Conservation (phyloP, 2,888 invertebrate species). For the Caenorhabditis macrosperma region DNA sequence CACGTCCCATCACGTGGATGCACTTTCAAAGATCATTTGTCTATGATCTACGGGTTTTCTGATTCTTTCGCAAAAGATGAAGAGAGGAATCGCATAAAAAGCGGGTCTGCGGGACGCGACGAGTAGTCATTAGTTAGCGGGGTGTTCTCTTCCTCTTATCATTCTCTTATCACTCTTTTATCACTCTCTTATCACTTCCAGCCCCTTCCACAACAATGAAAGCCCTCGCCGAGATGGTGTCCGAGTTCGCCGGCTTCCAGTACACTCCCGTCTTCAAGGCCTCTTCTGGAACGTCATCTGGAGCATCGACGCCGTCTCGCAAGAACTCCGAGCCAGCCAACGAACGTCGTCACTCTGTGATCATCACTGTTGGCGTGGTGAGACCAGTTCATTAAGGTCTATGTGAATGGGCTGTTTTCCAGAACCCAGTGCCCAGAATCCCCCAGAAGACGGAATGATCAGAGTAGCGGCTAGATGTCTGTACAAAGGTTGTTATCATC, state of each 20-base stretch:
- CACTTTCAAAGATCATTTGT: slow-evolving; percentile 19
- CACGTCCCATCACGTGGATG: background rate
- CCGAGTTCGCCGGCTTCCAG: slow-evolving; percentile 49
- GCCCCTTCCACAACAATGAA: slow-evolving; percentile 15
- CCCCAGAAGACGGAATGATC: background rate
- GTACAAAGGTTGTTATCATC: background rate
- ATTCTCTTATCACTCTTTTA: no score
- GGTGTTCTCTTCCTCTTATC: background rate
- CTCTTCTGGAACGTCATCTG: slow-evolving; percentile 9
- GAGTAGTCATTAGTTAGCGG: background rate
- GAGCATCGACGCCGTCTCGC: slow-evolving; percentile 6
- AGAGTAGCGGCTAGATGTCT: background rate
- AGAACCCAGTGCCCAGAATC: slow-evolving; percentile 12
- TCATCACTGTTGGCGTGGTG: slow-evolving; percentile 41
- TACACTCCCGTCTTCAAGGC: slow-evolving; percentile 31
- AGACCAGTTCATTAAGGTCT: background rate
- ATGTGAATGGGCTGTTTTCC: background rate
- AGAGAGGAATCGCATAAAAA: background rate
- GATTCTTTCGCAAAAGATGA: background rate
- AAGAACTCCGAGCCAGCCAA: slow-evolving; percentile 18
- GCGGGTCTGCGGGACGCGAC: background rate
- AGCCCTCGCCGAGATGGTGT: slow-evolving; percentile 24
- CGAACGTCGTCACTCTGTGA: slow-evolving; percentile 35
- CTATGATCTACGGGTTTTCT: background rate
- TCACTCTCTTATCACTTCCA: background rate